These are phyloP conservation scores for Hemithea aestivaria DNA, from an alignment of 2,888 invertebrate genomes.

Conservation along the genomic window DNA sequence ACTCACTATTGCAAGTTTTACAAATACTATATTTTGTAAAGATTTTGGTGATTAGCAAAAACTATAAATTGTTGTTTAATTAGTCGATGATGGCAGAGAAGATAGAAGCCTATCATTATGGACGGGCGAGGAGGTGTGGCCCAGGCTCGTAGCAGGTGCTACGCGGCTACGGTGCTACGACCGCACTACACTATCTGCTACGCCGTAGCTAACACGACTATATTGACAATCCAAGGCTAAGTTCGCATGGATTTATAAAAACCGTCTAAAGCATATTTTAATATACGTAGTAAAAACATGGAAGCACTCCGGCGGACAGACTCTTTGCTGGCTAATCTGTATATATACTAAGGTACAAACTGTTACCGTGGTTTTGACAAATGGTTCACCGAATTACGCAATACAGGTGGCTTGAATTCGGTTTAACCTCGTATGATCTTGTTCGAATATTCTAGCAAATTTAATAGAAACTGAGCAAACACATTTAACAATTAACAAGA, in stretches of 20 bases:
- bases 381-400: too few species aligned
- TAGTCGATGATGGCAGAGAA: conserved; percentile 5
- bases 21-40: too few species aligned
- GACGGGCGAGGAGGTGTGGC: conserved; percentile 40
- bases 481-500: conserved; percentile 25
- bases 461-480: conserved; percentile 28
- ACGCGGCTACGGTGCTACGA: conserved; percentile 30
- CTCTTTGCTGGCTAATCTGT: conserved; percentile 65
- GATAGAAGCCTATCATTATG: conserved; percentile 37
- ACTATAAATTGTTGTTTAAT: conserved; percentile 6
- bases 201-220: conserved; percentile 41
- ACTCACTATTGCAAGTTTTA: too few species aligned
- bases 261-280: conserved; percentile 60
- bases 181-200: conserved; percentile 26
- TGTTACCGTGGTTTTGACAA: conserved; percentile 8
- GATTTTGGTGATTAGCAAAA: too few species aligned
- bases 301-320: conserved; percentile 78
- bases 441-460: not conserved
- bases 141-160: conserved; percentile 31
- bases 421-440: not conserved
- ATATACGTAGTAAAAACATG: conserved; percentile 72
- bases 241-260: conserved; percentile 56
- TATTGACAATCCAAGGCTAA: conserved; percentile 61
- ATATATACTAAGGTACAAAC: conserved; percentile 20
- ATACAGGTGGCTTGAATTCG: too few species aligned